phyloP scores from a whole-genome alignment of 2,888 invertebrate genomes.

The Cryptocheilus praepositus region DNA sequence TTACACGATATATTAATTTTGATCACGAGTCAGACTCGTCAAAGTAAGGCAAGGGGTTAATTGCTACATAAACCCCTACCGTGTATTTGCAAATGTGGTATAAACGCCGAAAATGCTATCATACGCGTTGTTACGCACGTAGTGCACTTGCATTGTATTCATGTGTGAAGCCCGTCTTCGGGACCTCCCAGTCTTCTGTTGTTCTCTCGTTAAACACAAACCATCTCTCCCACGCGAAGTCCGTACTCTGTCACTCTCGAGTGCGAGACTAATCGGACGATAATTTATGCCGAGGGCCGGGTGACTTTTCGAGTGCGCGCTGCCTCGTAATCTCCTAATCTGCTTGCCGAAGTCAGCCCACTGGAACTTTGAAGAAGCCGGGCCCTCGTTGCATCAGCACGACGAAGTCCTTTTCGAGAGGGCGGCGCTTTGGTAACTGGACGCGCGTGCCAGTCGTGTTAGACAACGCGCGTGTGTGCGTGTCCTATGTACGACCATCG shows the following conservation, averaged over 20 bases:
- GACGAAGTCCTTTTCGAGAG: conserved; percentile 38
- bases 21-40: too few relatives aligned
- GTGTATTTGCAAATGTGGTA: too few relatives aligned
- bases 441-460: conserved; percentile 65
- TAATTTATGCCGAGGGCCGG: conserved; percentile 45
- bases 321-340: conserved; percentile 20
- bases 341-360: not conserved
- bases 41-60: too few relatives aligned
- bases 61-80: too few relatives aligned
- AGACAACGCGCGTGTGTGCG: conserved; percentile 68
- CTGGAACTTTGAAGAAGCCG: conserved; percentile 8
- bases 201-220: conserved; percentile 2
- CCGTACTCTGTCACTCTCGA: not conserved
- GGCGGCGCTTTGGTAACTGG: conserved; percentile 72
- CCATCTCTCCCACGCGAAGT: too few relatives aligned
- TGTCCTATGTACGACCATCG: conserved; percentile 33
- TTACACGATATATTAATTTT: too few relatives aligned
- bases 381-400: conserved; percentile 13
- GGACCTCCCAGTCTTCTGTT: conserved; percentile 27
- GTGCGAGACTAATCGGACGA: conserved; percentile 45
- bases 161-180: too few relatives aligned
- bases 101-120: too few relatives aligned
- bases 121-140: too few relatives aligned
- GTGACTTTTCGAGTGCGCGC: conserved; percentile 31
- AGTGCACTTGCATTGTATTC: too few relatives aligned